Conservation (phyloP, 1,140 invertebrate species). For the Mizuhopecten yessoensis region DNA sequence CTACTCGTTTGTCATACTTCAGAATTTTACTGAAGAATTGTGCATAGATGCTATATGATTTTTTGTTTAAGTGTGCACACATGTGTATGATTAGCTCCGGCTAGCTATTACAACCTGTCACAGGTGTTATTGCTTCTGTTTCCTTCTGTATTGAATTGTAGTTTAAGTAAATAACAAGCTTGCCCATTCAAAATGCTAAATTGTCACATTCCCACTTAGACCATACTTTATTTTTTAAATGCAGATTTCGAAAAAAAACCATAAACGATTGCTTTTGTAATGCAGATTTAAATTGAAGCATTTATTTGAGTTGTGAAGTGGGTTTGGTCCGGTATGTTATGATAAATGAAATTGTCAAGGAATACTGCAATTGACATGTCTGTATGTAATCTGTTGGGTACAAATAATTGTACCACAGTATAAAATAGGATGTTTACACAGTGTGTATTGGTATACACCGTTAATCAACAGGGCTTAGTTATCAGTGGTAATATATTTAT, state of each 20-base stretch:
- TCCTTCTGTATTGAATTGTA: background rate
- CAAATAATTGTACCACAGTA: background rate
- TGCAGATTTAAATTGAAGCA: background rate
- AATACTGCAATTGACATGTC: background rate
- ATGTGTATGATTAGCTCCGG: background rate
- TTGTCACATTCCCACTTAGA: no score
- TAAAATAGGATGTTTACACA: background rate
- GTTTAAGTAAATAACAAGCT: background rate
- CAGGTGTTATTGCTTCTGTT: no score
- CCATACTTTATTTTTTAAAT: no score
- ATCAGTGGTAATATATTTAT: background rate
- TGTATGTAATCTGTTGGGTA: background rate
- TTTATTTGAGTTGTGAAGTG: no score
- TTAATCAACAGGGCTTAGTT: background rate
- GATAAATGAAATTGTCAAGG: background rate
- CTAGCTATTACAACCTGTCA: background rate
- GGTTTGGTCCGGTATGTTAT: no score
- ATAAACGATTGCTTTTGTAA: background rate
- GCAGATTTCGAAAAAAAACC: background rate
- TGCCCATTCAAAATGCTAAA: background rate
- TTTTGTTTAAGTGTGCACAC: background rate
- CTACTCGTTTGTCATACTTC: background rate
- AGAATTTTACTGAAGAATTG: background rate
- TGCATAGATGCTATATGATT: background rate
- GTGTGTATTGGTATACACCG: background rate